phyloP scores from a whole-genome alignment of 2,113 vertebrate species.

The Microtus ochrogaster region DNA sequence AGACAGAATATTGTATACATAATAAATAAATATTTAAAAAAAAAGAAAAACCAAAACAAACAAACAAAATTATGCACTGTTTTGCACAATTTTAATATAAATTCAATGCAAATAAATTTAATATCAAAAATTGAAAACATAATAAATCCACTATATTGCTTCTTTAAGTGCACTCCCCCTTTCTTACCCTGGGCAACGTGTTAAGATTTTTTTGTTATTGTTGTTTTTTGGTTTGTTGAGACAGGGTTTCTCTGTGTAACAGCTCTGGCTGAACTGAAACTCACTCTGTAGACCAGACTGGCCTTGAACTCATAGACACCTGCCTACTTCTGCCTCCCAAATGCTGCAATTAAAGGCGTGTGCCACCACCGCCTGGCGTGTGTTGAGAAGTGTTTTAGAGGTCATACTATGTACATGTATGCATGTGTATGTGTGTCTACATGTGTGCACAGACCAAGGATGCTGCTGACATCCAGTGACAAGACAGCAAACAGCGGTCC shows the following conservation, averaged over 20 bases:
- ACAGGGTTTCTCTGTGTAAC: neutral
- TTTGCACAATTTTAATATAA: neutral
- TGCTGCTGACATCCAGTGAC: fast-evolving
- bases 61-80: neutral
- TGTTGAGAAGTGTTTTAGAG: neutral
- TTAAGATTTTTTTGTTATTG: neutral
- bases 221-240: neutral
- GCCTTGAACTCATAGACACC: neutral
- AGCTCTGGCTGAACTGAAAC: neutral
- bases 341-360: neutral
- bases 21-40: too few species aligned
- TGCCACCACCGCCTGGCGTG: too few species aligned
- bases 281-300: neutral
- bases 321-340: neutral
- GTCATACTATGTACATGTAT: neutral
- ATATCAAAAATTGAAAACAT: neutral
- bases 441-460: neutral
- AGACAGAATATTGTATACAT: too few species aligned
- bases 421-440: neutral
- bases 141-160: neutral
- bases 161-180: neutral
- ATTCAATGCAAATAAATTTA: neutral
- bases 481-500: neutral
- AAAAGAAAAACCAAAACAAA: too few species aligned
- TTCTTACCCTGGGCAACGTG: too few species aligned